phyloP scores from a whole-genome alignment of 2,888 invertebrate species.

The Drosophila suboccidentalis region DNA sequence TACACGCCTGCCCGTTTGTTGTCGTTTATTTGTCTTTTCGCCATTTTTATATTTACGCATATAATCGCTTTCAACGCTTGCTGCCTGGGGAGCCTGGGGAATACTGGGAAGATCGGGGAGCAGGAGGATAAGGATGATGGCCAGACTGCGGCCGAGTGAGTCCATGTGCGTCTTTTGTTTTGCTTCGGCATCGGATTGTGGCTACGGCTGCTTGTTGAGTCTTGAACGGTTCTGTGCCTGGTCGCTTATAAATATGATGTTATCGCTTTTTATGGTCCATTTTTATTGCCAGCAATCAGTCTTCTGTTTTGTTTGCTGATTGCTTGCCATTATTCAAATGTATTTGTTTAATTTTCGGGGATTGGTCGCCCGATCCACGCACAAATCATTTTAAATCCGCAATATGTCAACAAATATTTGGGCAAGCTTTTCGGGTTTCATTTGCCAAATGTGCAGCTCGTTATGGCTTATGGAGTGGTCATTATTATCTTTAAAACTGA shows the following conservation, averaged over 20 bases:
- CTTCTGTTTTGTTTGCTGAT: slow-evolving; percentile 79
- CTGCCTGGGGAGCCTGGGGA: slow-evolving; percentile 50
- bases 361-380: slow-evolving; percentile 55
- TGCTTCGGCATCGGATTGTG: slow-evolving; percentile 34
- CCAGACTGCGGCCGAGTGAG: slow-evolving; percentile 19
- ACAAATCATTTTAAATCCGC: slow-evolving; percentile 82
- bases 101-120: slow-evolving; percentile 4
- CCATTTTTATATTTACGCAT: slow-evolving; percentile 81
- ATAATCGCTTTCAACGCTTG: slow-evolving; percentile 80
- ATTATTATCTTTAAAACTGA: slow-evolving; percentile 35
- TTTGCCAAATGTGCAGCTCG: slow-evolving; percentile 54
- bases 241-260: slow-evolving; percentile 82
- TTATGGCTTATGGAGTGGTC: slow-evolving; percentile 64
- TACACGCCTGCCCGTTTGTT: slow-evolving; percentile 68
- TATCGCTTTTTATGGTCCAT: slow-evolving; percentile 83
- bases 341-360: slow-evolving; percentile 78
- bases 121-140: slow-evolving; percentile 12
- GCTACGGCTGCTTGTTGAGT: slow-evolving; percentile 57
- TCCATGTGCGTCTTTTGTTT: slow-evolving; percentile 50
- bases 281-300: slow-evolving; percentile 83
- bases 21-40: slow-evolving; percentile 81
- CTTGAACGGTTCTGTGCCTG: slow-evolving; percentile 2
- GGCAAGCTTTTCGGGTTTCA: slow-evolving; percentile 34
- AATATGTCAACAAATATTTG: slow-evolving; percentile 80
- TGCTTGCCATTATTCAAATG: slow-evolving; percentile 80